These are phyloP conservation scores for Eriosoma lanigerum DNA, from an alignment of 1,140 invertebrate species.

Conservation along the genomic window DNA sequence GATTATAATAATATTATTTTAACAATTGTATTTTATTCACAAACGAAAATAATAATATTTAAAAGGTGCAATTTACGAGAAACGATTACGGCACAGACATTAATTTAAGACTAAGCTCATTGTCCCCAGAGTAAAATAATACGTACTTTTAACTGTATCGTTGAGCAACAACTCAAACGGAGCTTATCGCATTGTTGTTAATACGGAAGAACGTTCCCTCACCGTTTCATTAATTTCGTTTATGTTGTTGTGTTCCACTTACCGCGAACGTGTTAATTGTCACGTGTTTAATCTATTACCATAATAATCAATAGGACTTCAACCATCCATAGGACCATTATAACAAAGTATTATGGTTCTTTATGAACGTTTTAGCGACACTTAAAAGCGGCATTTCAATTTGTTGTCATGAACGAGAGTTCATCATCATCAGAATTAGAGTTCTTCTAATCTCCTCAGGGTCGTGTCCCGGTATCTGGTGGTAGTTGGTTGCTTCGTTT, in stretches of 20 bases:
- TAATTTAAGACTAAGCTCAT: background rate
- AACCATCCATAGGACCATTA: no score
- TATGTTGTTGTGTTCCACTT: background rate
- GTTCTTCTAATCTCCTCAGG: no score
- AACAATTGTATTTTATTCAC: background rate
- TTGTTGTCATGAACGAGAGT: no score
- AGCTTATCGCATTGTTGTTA: background rate
- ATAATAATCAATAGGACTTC: no score
- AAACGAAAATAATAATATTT: background rate
- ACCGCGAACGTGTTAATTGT: slow-evolving; percentile 21
- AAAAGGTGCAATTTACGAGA: background rate
- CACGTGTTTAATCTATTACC: slow-evolving; percentile 1
- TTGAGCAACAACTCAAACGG: slow-evolving; percentile 14
- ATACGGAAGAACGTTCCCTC: background rate
- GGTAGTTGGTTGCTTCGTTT: no score
- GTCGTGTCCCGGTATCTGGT: no score
- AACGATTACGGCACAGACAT: background rate
- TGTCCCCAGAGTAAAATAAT: slow-evolving; percentile 16
- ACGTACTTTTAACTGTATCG: background rate
- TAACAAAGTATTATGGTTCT: no score
- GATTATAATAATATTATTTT: no score
- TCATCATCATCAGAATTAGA: no score
- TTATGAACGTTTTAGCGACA: no score
- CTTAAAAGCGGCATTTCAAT: no score
- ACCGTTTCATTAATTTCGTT: background rate